Evolutionary conservation across 2,888 invertebrate genomes (phyloP).

Genomic region (Boloria selene): DNA sequence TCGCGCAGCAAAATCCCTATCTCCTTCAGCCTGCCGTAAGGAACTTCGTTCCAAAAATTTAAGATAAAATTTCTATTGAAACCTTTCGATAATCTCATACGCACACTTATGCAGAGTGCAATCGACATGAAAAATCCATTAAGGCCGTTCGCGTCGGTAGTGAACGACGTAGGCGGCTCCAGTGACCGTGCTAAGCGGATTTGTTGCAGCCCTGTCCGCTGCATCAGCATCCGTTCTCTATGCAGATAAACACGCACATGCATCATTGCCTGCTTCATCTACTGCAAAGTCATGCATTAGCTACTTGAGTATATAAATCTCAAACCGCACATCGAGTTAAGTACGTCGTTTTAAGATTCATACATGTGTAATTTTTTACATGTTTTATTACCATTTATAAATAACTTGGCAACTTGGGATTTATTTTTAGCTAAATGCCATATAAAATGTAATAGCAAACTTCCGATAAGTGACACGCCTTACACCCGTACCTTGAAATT

Average conservation of each 20-base stretch:
- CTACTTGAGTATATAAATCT: neutral
- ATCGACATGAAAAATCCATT: conserved; percentile 82
- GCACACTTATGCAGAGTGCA: conserved; percentile 67
- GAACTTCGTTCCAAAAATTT: no score
- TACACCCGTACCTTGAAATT: no score
- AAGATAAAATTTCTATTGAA: conserved; percentile 44
- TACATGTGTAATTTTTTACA: no score
- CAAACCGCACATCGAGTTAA: no score
- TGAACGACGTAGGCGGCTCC: conserved; percentile 62
- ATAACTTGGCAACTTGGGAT: no score
- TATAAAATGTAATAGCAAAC: no score
- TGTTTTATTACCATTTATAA: no score
- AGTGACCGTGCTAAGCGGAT: conserved; percentile 80
- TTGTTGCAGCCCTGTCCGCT: conserved; percentile 58
- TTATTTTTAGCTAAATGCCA: no score
- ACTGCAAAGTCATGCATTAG: conserved; percentile 2
- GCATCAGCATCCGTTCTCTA: conserved; percentile 40
- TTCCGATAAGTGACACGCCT: no score
- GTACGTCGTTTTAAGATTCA: no score
- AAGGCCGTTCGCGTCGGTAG: conserved; percentile 62
- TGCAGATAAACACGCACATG: conserved; percentile 37
- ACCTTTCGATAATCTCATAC: conserved; percentile 59
- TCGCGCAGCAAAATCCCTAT: no score
- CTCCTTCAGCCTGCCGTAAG: no score
- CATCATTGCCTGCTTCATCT: conserved; percentile 37